Evolutionary conservation across 2,888 invertebrate genomes (phyloP).

Genomic region (Eupithecia subfuscata): DNA sequence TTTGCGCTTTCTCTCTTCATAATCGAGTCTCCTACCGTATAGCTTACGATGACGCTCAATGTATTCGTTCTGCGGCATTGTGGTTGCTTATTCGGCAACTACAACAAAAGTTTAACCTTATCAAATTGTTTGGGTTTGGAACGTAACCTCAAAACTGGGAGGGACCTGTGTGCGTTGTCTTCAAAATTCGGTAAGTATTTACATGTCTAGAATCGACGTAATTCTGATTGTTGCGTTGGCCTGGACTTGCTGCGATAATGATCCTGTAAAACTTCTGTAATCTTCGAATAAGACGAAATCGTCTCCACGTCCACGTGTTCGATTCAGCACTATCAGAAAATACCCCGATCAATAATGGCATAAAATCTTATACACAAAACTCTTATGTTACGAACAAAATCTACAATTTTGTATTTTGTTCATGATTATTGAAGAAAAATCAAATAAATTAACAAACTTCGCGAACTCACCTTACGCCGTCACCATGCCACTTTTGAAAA

Average conservation of each 20-base stretch:
- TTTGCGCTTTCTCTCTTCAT: conserved; percentile 98
- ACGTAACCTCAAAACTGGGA: conserved; percentile 57
- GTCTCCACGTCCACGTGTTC: conserved; percentile 39
- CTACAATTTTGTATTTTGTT: conserved; percentile 24
- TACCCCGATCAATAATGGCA: not conserved
- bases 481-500: conserved; percentile 83
- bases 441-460: conserved; percentile 56
- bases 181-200: not conserved
- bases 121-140: conserved; percentile 49
- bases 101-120: conserved; percentile 76
- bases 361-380: conserved; percentile 5
- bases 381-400: conserved; percentile 14
- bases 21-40: conserved; percentile 97
- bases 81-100: conserved; percentile 83
- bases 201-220: not conserved
- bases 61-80: conserved; percentile 99
- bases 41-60: conserved; percentile 99
- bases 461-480: conserved; percentile 79
- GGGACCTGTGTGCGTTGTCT: not conserved
- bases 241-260: conserved; percentile 15
- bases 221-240: not conserved
- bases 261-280: conserved; percentile 20
- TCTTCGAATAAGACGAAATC: conserved; percentile 14
- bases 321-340: conserved; percentile 26
- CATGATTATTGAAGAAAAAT: conserved; percentile 49